Base-by-base conservation (phyloP, 1,140 invertebrate genomes). In the Chionoecetes opilio region DNA sequence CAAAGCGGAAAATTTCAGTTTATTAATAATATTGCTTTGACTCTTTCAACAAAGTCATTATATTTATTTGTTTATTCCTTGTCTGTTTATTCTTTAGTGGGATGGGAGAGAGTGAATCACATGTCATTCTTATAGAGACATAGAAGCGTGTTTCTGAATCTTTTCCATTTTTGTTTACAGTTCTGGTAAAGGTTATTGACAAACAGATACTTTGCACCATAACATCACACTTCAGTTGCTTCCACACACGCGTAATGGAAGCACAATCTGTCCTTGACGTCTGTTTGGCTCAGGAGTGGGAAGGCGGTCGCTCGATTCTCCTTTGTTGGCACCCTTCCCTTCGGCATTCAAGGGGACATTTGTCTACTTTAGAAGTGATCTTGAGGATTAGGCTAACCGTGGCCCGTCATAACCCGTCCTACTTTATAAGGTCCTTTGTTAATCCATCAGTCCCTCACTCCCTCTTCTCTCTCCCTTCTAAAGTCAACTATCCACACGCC, bases 401-500 rank as follows among this genome's bases (percentile, higher is more conserved):
- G 91, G 91, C 26, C 91, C 21, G 35, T 84, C 91, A 92, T 92
- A 92, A 92, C 91, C 91, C 91, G 29, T 75, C 34, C 91, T 92
- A 92, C 91, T 92, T 92, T 85, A 92, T 38, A 85, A 92, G 63
- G 32, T 92, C 37, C 82, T 82, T 34, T 82, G 75, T 85, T 92
- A 92, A 85, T 92, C 91, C 91, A 92, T 37, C 17, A 32, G 85
- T 38, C 37, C 17, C 85, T 34, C 34, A 29, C n/a, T 31, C 85
- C 32, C 21, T 2, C 29, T 87, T 32, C 34, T 35, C 37, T 32
- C 37, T 38, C 11, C 85, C 32, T 21, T 38, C 29, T 17, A 37
- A 21, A 21, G 32, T 87, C 85, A 35, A 29, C 85, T 53, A 87
- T 34, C 85, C 85, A 37, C 29, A 35, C 85, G 11, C 85, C 85